These are phyloP conservation scores for Zapornia atra DNA, from an alignment of 2,113 vertebrate genomes.

Conservation along the genomic window DNA sequence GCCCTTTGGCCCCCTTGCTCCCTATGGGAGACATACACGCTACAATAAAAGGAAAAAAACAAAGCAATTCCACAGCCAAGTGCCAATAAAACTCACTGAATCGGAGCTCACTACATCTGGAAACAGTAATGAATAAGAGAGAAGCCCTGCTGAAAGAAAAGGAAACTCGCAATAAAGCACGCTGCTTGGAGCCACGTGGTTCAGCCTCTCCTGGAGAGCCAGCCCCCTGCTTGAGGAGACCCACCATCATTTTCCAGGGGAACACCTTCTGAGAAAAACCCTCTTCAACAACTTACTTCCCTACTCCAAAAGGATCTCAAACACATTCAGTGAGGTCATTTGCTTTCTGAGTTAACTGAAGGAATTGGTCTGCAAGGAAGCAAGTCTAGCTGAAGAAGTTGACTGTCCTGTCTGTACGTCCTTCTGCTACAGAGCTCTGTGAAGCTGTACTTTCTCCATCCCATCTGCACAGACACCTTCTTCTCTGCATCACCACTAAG, in stretches of 20 bases:
- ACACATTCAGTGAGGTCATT: accelerated
- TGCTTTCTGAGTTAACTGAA: background rate
- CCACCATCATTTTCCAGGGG: background rate
- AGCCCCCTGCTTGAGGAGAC: background rate
- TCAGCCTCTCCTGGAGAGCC: background rate
- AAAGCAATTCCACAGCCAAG: background rate
- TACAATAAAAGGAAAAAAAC: background rate
- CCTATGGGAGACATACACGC: background rate
- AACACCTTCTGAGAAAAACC: background rate
- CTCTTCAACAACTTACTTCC: background rate
- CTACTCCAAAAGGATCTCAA: background rate
- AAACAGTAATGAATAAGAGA: background rate
- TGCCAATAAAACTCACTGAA: background rate
- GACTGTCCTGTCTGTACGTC: background rate
- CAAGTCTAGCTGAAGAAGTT: background rate
- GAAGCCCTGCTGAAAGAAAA: background rate
- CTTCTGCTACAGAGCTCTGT: background rate
- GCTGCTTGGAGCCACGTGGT: background rate
- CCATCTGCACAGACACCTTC: background rate
- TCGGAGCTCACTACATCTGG: background rate
- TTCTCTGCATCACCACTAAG: background rate
- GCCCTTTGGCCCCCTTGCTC: background rate
- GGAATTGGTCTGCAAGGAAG: background rate
- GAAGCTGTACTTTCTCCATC: background rate
- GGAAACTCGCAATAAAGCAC: background rate